These are phyloP conservation scores for Yponomeuta cagnagella DNA, from an alignment of 2,888 invertebrate genomes.

Conservation along the genomic window DNA sequence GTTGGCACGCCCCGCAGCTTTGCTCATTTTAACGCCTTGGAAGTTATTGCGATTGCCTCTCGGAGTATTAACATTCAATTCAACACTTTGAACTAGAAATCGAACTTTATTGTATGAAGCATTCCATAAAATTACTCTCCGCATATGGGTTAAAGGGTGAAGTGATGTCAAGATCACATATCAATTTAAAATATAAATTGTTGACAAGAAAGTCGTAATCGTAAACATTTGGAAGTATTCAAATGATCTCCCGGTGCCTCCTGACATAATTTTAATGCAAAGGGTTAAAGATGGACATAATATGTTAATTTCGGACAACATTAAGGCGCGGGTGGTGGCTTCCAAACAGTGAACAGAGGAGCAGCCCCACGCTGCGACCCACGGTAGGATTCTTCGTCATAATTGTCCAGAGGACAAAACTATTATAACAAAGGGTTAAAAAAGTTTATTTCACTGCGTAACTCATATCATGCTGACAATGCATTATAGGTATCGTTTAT, in stretches of 20 bases:
- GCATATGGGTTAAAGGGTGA: neutral
- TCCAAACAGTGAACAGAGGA: conserved; percentile 56
- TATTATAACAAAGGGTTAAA: conserved; percentile 44
- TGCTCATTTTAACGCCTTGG: conserved; percentile 57
- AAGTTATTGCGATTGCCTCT: conserved; percentile 46
- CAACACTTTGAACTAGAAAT: neutral
- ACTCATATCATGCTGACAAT: conserved; percentile 69
- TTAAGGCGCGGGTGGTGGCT: conserved; percentile 54
- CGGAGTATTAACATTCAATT: conserved; percentile 21
- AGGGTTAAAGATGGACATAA: conserved; percentile 59
- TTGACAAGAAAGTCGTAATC: conserved; percentile 36
- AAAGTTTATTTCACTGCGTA: conserved; percentile 43
- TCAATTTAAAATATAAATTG: neutral
- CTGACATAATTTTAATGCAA: conserved; percentile 37
- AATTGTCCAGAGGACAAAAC: conserved; percentile 57
- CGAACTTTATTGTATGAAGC: conserved; percentile 26
- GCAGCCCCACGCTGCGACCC: conserved; percentile 56
- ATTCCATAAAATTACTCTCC: conserved; percentile 18
- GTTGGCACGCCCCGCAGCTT: conserved; percentile 40
- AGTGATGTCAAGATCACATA: neutral
- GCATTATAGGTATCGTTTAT: conserved; percentile 68
- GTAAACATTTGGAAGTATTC: conserved; percentile 34
- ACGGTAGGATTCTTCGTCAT: conserved; percentile 61
- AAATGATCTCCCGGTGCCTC: conserved; percentile 25
- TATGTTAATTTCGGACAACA: conserved; percentile 53